These are phyloP conservation scores for Cremastobaeus sp. DNA, from an alignment of 2,888 invertebrate species.

Conservation along the genomic window DNA sequence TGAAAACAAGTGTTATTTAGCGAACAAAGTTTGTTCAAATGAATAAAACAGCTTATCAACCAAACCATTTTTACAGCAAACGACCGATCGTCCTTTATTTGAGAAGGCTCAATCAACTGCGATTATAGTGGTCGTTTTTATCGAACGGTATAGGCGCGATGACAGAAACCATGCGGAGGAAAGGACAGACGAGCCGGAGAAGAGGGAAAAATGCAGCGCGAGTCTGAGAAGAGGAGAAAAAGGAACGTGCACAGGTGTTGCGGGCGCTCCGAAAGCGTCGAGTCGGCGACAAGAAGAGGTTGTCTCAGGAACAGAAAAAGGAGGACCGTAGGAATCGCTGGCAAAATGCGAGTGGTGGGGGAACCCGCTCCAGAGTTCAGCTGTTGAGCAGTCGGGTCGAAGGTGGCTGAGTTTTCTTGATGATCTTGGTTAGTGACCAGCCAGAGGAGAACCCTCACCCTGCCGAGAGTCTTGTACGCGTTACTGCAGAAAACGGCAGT, in stretches of 20 bases:
- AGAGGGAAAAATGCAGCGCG: background rate
- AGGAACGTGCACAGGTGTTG: slow-evolving; percentile 37
- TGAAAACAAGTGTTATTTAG: too few species aligned
- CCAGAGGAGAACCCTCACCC: slow-evolving; percentile 58
- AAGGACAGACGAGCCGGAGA: background rate
- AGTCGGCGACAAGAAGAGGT: slow-evolving; percentile 38
- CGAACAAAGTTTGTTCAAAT: too few species aligned
- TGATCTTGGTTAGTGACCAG: slow-evolving; percentile 62
- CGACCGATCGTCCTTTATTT: too few species aligned
- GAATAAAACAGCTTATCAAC: too few species aligned
- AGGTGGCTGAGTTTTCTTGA: slow-evolving; percentile 62
- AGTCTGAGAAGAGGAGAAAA: slow-evolving; percentile 7
- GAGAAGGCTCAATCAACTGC: too few species aligned
- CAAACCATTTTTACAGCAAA: too few species aligned
- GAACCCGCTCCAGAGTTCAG: slow-evolving; percentile 63
- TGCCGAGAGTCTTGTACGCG: slow-evolving; percentile 43
- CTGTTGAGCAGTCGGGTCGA: slow-evolving; percentile 62
- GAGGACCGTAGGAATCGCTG: too few species aligned
- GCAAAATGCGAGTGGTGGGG: slow-evolving; percentile 58
- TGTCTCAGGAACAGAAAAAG: slow-evolving; percentile 55
- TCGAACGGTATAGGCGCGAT: too few species aligned
- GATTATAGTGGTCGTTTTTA: too few species aligned
- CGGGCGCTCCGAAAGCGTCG: slow-evolving; percentile 20
- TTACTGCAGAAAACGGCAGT: slow-evolving; percentile 56
- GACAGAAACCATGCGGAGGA: too few species aligned